Evolutionary conservation across 2,113 vertebrate species (phyloP), one percentile per base, ranked within the genome.

Genomic region (Calonectris borealis): DNA sequence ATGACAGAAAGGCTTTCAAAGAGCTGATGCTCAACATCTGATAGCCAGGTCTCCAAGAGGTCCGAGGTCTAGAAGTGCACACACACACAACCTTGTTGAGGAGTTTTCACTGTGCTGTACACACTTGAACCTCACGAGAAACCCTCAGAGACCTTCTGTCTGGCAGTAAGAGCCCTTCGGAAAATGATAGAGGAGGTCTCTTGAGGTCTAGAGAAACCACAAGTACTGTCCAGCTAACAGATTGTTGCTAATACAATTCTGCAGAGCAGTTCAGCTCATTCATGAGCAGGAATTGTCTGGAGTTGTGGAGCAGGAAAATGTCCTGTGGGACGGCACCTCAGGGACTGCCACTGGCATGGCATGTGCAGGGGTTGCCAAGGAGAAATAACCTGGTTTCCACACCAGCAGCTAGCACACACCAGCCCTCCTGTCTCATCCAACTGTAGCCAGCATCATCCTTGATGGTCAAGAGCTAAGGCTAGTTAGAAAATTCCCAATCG

Each of bases 361-460:
- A 3, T 42, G 19, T 55, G 44, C 29, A 42, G 19, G 16, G 44
- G n/a, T 17, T 85, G 34, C 31, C 0, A 0, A 52, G 52, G n/a
- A 77, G 58, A 72, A 48, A 31, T 25, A 40, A 38, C 34, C 38
- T 32, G 13, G 10, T 75, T 88, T 83, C 26, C 52, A 64, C 24
- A 38, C 20, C 46, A 62, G 29, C n/a, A 76, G 46, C 18, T 12
- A n/a, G 11, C 32, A 5, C 3, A 4, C 13, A 21, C 34, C 40
- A n/a, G 58, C 31, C 32, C 42, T 11, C 0, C 0, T 18, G 40
- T 55, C 83, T 69, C 54, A 32, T 17, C 52, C 55, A 42, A 1
- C 60, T 21, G 38, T 11, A 38, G 9, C 57, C 66, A 76, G 46
- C 29, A 78, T 42, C 17, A 8, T 6, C 34, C 21, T 14, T 44